Percentiles rank a stretch among this genome's conserved stretches.
These are phyloP conservation scores for Chrysolina americana DNA, from an alignment of 2,888 invertebrate genomes.

Conservation along the genomic window DNA sequence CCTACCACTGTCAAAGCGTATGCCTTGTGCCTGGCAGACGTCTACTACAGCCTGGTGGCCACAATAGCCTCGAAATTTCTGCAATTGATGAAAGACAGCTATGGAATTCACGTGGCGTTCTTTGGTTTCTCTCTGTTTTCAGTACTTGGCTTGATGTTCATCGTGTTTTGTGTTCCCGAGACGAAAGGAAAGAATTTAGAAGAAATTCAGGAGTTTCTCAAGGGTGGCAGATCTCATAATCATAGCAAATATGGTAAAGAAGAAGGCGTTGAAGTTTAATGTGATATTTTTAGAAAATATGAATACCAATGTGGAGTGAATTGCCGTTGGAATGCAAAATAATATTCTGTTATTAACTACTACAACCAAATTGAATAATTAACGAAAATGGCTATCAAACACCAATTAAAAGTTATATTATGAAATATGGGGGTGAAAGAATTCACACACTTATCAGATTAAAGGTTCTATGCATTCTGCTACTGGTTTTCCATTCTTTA, in stretches of 20 bases:
- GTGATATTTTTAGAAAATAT: constrained; percentile 5
- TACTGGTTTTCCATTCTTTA: background rate
- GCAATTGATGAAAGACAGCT: constrained; percentile 72
- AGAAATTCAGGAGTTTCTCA: constrained; percentile 71
- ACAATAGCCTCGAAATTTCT: constrained; percentile 71
- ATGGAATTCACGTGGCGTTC: constrained; percentile 77
- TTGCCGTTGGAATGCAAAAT: background rate
- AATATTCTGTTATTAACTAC: no score
- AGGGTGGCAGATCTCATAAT: constrained; percentile 15
- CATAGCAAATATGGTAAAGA: constrained; percentile 31
- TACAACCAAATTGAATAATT: no score
- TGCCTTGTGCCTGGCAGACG: constrained; percentile 73
- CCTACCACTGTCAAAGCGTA: constrained; percentile 73
- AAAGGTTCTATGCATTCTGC: background rate
- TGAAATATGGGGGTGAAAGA: no score
- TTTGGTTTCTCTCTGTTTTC: constrained; percentile 77
- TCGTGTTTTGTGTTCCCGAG: constrained; percentile 75
- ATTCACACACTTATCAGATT: no score
- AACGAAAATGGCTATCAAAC: no score
- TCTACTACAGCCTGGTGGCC: constrained; percentile 70
- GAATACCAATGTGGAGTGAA: background rate
- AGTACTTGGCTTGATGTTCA: constrained; percentile 33
- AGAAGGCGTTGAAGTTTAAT: constrained; percentile 34
- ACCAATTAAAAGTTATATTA: no score
- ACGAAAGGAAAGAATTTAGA: constrained; percentile 81